These are phyloP conservation scores for Hypothenemus hampei DNA, from an alignment of 1,140 invertebrate genomes.

Conservation along the genomic window DNA sequence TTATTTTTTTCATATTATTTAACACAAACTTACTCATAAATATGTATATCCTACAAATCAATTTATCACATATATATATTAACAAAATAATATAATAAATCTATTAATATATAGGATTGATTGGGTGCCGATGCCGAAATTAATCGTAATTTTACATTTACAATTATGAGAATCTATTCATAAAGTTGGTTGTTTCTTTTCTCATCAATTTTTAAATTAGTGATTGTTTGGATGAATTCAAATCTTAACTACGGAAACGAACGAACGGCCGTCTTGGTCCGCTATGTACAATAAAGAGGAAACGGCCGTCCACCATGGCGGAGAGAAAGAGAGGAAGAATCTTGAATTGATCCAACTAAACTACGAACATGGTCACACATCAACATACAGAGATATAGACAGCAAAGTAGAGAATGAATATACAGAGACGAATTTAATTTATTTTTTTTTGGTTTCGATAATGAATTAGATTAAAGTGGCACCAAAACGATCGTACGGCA, in stretches of 20 bases:
- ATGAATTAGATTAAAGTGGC: slow-evolving; percentile 50
- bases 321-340: slow-evolving; percentile 38
- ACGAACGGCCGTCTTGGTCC: slow-evolving; percentile 39
- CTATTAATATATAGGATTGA: slow-evolving; percentile 35
- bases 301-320: slow-evolving; percentile 37
- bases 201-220: slow-evolving; percentile 45
- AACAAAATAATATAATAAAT: slow-evolving; percentile 39
- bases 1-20: too few relatives aligned
- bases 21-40: slow-evolving; percentile 44
- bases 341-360: slow-evolving; percentile 34
- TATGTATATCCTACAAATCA: slow-evolving; percentile 41
- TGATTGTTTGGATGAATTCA: slow-evolving; percentile 44
- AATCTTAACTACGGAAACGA: slow-evolving; percentile 38
- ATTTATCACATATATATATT: slow-evolving; percentile 48
- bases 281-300: slow-evolving; percentile 42
- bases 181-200: too few relatives aligned
- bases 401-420: slow-evolving; percentile 36
- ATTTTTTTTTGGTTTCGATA: slow-evolving; percentile 60
- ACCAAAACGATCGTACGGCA: slow-evolving; percentile 32
- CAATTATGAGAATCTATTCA: slow-evolving; percentile 26
- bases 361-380: slow-evolving; percentile 35
- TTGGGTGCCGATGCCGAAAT: slow-evolving; percentile 43
- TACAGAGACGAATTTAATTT: slow-evolving; percentile 52
- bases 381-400: slow-evolving; percentile 39
- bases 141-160: slow-evolving; percentile 42